Evolutionary conservation across 2,113 vertebrate genomes (phyloP).

Genomic region (Rynchops niger): DNA sequence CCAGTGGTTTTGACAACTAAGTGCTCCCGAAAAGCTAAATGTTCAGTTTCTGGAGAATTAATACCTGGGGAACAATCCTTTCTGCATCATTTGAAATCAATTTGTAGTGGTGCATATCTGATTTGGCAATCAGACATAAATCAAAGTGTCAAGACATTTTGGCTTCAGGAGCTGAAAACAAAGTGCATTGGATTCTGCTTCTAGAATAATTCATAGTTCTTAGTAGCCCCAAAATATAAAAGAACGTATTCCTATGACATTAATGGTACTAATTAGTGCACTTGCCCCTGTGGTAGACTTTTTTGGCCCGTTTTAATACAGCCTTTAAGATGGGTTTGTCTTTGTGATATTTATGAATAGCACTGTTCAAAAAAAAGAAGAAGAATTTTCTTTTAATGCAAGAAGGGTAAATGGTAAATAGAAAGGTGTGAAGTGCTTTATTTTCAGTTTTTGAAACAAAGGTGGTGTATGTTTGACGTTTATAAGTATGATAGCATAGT

Average conservation of each 20-base stretch:
- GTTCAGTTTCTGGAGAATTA: neutral
- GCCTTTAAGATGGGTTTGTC: neutral
- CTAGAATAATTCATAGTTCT: neutral
- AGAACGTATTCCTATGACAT: neutral
- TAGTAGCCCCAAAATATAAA: neutral
- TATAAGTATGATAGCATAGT: neutral
- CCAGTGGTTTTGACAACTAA: neutral
- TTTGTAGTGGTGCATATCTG: neutral
- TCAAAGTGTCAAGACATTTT: neutral
- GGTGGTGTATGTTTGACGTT: neutral
- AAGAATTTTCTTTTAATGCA: neutral
- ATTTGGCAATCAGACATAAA: neutral
- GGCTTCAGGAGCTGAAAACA: neutral
- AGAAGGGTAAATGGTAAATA: neutral
- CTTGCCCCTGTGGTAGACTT: rapidly evolving
- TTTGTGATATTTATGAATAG: neutral
- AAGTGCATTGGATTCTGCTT: neutral
- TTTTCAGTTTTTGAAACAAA: neutral
- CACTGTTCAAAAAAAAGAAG: neutral
- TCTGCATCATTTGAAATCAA: neutral
- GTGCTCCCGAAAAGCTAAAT: neutral
- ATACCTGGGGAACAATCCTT: neutral
- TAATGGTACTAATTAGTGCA: neutral
- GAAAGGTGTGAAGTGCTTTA: neutral
- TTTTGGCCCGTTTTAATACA: neutral